Evolutionary conservation across 2,888 invertebrate genomes (phyloP), one percentile per base, ranked within the genome.

Genomic region (Drosophila bunnanda): DNA sequence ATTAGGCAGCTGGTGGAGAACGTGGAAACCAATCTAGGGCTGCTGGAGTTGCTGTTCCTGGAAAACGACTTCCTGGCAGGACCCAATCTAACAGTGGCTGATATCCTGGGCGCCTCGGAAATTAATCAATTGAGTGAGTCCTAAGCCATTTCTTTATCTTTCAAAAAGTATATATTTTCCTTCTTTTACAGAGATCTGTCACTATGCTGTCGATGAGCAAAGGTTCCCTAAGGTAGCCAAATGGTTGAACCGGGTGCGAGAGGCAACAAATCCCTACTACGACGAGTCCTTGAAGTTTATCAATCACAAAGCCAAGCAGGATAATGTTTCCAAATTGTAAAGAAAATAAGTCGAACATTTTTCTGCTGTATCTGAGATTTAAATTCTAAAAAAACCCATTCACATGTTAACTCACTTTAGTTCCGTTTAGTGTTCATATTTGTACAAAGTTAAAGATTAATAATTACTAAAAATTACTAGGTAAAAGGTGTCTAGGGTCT

Each of bases 51-150:
- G 1, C 91, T 94, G 57, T 95, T 95, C 94, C 83, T 95, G 28
- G 93, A 93, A 10, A 75, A 89, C 0, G 72, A 93, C 82, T 88
- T 93, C 28, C 90, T 96, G n/a, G 92, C 92, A 1, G 95, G 96
- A 0, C 90, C 95, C 76, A 89, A 93, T 36, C 91, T 96, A 2
- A 94, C 95, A 0, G 94, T 95, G 2, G 96, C 96, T 0, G 97
- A 97, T 91, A 91, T 97, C 55, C 92, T 96, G 71, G 96, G 95
- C 0, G 94, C 94, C 1, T 95, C 95, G 77, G 96, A 96, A 93
- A 89, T 97, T 57, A 96, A 96, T 89, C 96, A 97, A 91, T 94
- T 96, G 32, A 93, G 96, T 96, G 92, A 93, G 82, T 67, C 17
- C 0, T 5, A 13, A 0, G 20, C 2, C 2, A 32, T 2, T 38